Conservation (phyloP, 2,797 vertebrate species). For the Melanitta fusca region DNA sequence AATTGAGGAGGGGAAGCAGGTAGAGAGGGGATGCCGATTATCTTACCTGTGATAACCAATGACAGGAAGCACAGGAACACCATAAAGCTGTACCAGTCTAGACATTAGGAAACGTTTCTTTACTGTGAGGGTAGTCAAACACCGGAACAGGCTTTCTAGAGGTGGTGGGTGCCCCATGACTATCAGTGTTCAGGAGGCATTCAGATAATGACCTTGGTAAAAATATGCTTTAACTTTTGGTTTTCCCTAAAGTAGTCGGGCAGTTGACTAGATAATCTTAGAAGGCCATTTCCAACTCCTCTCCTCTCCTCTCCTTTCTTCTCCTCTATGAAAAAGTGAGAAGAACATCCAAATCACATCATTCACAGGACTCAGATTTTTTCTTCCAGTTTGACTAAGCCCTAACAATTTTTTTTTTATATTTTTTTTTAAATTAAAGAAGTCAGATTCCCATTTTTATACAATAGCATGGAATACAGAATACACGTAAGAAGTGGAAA, state of each 20-base stretch:
- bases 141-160: not conserved
- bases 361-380: not conserved
- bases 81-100: not conserved
- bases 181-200: not conserved
- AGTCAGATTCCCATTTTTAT: not conserved
- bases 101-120: not conserved
- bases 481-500: not conserved
- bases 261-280: not conserved
- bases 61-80: not conserved
- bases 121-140: not conserved
- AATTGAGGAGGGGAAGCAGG: not conserved
- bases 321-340: not conserved
- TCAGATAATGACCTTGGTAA: no score
- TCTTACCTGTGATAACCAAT: not conserved
- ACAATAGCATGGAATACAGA: not conserved
- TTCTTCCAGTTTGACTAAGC: not conserved
- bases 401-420: not conserved
- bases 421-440: not conserved
- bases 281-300: not conserved
- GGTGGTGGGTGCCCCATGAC: no score
- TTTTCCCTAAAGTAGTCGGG: not conserved
- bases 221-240: no score
- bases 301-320: no score
- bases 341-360: not conserved
- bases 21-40: not conserved